These are phyloP conservation scores for Siphlonurus alternatus DNA, from an alignment of 2,888 invertebrate genomes.

Conservation along the genomic window DNA sequence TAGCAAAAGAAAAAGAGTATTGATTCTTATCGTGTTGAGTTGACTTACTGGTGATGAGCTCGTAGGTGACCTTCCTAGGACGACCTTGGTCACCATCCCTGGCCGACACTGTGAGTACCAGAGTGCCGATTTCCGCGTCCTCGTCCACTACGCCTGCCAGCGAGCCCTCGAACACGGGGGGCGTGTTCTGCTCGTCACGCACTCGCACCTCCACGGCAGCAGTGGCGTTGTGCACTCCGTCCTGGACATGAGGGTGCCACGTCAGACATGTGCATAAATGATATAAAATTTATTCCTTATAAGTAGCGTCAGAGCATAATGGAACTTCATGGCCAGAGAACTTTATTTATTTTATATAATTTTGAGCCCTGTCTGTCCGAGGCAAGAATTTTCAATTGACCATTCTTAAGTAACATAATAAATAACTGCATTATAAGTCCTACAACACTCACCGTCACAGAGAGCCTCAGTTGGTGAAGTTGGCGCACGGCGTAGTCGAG, in stretches of 20 bases:
- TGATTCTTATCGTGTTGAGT: neutral
- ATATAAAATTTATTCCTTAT: no score
- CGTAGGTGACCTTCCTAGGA: conserved; percentile 59
- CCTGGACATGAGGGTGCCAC: conserved; percentile 39
- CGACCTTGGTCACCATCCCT: conserved; percentile 71
- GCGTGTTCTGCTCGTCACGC: conserved; percentile 71
- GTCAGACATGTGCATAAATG: no score
- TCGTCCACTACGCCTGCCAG: conserved; percentile 63
- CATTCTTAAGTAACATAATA: no score
- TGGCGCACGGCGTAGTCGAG: conserved; percentile 63
- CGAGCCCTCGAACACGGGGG: conserved; percentile 67
- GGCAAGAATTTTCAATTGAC: no score
- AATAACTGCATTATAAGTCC: no score
- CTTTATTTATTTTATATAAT: no score
- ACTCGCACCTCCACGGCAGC: conserved; percentile 63
- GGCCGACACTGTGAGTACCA: conserved; percentile 62
- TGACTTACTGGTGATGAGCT: conserved; percentile 59
- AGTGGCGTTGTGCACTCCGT: conserved; percentile 55
- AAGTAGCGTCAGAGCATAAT: no score
- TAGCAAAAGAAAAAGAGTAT: neutral
- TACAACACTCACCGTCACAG: conserved; percentile 47
- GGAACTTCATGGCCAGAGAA: no score
- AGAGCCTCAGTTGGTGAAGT: conserved; percentile 57
- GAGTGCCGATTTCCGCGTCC: conserved; percentile 66
- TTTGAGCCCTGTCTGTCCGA: no score